A percentile compares a stretch with the other conserved stretches of the same genome.
phyloP scores from a whole-genome alignment of 1,140 invertebrate genomes.

The Coelopa frigida region DNA sequence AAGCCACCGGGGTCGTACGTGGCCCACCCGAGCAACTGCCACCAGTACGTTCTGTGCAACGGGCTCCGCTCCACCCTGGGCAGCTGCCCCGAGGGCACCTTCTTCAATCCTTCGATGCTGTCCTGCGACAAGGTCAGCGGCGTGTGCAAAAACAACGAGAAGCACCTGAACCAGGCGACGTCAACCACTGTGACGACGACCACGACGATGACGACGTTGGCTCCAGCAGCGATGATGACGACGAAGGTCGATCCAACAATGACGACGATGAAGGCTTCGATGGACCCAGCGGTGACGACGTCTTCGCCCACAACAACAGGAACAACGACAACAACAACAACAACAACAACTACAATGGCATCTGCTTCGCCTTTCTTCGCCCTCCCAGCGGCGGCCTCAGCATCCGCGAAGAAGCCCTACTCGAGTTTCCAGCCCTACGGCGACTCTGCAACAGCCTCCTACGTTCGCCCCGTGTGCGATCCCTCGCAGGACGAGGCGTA shows the following conservation, averaged over 20 bases:
- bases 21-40: slow-evolving; percentile 10
- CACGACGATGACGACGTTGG: no score
- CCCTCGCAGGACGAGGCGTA: not conserved
- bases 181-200: not conserved
- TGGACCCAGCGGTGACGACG: no score
- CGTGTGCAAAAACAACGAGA: not conserved
- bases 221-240: no score
- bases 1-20: not conserved
- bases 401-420: no score
- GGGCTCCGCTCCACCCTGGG: slow-evolving; percentile 11
- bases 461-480: not conserved
- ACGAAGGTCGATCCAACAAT: no score
- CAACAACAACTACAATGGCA: no score
- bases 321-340: not conserved
- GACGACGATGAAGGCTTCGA: no score
- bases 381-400: no score
- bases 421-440: not conserved
- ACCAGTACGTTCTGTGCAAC: slow-evolving; percentile 10
- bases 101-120: slow-evolving; percentile 9
- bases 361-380: no score
- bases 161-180: not conserved
- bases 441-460: not conserved
- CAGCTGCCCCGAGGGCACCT: slow-evolving; percentile 5
- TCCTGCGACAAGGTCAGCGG: slow-evolving; percentile 4
- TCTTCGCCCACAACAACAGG: no score